Base-by-base conservation (phyloP, 2,797 vertebrate genomes). In the Tangara arthus region DNA sequence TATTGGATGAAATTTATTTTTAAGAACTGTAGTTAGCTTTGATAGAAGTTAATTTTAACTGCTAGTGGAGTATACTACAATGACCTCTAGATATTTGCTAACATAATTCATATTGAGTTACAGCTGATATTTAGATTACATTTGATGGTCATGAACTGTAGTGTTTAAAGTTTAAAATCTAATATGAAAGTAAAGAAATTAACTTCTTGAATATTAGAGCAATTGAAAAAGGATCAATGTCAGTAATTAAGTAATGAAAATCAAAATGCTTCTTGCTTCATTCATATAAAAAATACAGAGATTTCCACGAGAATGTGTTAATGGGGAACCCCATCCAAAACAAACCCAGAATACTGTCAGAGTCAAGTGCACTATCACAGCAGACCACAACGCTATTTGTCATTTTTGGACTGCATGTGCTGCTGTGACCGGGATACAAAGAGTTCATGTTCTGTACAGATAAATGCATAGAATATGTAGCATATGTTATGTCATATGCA, bases 1-100 rank as follows among this genome's bases (percentile, higher is more conserved):
- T 32, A 90, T 69, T 69, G 82, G 91, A 93, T 85, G 95, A 95
- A 96, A 96, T 90, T 92, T 82, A 97, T 96, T 92, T 91, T 89
- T 57, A 85, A 96, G 75, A 94, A 83, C 30, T 35, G 39, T 32
- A 96, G 93, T 95, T 91, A 95, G 84, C 85, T 96, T 77, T 94
- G 63, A 97, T 65, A 96, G 66, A 97, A 94, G 56, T 92, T 94
- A 95, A 75, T 63, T 69, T 96, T 94, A 96, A 95, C 94, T 89
- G 95, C 96, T 95, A 94, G 95, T 96, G 95, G 96, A 96, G 93
- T 96, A 96, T 87, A 95, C 91, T 89, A 95, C 85, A 92, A 92
- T 84, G 82, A 95, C 95, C 95, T 96, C 94, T 83, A 95, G 34
- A 64, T 88, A 96, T 79, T 91, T 94, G 71, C 83, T 87, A 91